These are phyloP conservation scores for Tolypeutes matacus DNA, from an alignment of 2,797 vertebrate species.

Conservation along the genomic window DNA sequence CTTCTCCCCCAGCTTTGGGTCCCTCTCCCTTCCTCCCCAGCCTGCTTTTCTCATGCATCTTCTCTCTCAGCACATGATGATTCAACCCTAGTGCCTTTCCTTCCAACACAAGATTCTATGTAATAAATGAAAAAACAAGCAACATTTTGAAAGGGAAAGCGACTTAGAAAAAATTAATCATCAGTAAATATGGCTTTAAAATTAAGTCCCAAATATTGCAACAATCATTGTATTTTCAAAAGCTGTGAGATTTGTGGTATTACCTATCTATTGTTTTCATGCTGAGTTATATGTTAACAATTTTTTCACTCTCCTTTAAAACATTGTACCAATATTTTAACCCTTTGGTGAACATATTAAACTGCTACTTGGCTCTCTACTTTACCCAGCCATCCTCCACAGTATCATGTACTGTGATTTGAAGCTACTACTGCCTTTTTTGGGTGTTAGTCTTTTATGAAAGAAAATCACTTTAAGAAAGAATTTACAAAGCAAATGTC, in stretches of 20 bases:
- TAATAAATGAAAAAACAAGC: neutral
- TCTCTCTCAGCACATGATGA: neutral
- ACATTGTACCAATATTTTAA: neutral
- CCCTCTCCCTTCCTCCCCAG: fast-evolving
- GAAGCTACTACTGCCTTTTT: slow-evolving; percentile 34
- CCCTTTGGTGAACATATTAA: neutral
- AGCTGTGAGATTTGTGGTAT: neutral
- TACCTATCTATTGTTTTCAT: neutral
- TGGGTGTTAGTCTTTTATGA: slow-evolving; percentile 69
- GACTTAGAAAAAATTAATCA: neutral
- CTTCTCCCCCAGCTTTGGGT: neutral
- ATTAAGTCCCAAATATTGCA: neutral
- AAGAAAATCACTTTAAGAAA: slow-evolving; percentile 55
- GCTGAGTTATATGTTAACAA: neutral
- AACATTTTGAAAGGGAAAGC: neutral
- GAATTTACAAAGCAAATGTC: slow-evolving; percentile 62
- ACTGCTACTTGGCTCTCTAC: neutral
- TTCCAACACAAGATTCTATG: neutral
- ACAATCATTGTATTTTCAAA: neutral
- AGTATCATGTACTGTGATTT: neutral
- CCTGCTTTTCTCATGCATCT: neutral
- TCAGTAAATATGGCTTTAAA: neutral
- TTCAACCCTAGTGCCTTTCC: neutral
- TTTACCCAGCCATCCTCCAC: neutral
- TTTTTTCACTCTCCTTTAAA: neutral